Percentiles rank a stretch among this genome's conserved stretches.
Evolutionary conservation across 2,113 vertebrate species (phyloP).

Genomic region (Sander lucioperca): DNA sequence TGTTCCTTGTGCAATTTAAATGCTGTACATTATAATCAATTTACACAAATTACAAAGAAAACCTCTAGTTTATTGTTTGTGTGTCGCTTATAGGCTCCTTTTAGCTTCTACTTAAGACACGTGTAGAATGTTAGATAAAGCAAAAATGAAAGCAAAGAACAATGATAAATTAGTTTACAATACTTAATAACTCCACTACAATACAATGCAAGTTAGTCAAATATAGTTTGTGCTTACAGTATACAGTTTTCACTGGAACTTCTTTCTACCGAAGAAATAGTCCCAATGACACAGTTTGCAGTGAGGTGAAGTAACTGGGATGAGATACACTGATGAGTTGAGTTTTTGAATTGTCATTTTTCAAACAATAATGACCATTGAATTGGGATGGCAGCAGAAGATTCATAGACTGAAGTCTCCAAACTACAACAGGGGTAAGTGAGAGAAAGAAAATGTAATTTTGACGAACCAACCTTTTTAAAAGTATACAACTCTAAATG

Average conservation of each 20-base stretch:
- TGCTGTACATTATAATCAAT: neutral
- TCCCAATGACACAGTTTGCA: neutral
- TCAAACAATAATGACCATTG: neutral
- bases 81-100: no score
- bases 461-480: neutral
- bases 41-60: neutral
- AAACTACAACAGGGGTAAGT: neutral
- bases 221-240: neutral
- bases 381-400: neutral
- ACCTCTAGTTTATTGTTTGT: neutral
- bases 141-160: neutral
- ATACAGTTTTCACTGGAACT: neutral
- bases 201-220: neutral
- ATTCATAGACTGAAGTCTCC: neutral
- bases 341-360: neutral
- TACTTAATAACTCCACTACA: neutral
- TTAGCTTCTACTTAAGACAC: neutral
- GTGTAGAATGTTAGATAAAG: neutral
- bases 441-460: neutral
- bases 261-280: neutral
- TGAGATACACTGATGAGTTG: neutral
- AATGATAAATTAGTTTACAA: neutral
- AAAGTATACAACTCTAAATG: neutral
- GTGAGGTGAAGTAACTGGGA: neutral
- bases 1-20: neutral